A percentile compares a stretch with the other conserved stretches of the same genome.
Evolutionary conservation across 2,113 vertebrate species (phyloP).

Genomic region (Mus pahari): DNA sequence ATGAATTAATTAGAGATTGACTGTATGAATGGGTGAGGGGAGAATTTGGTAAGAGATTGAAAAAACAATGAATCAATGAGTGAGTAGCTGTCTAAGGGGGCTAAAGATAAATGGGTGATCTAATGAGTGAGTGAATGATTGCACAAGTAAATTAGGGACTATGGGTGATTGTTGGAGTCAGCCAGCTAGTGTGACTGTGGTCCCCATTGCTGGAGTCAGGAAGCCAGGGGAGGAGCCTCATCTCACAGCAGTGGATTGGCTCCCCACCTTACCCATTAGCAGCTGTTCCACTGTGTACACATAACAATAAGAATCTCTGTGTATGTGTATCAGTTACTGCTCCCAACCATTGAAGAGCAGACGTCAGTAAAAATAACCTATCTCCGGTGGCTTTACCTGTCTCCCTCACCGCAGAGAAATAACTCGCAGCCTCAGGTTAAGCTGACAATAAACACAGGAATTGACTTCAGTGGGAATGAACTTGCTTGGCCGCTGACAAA

Average conservation of each 20-base stretch:
- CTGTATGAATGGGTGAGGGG: neutral
- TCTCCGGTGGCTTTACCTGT: conserved; percentile 64
- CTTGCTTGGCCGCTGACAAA: conserved; percentile 64
- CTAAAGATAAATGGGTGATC: neutral
- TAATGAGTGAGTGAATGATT: neutral
- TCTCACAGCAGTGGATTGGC: neutral
- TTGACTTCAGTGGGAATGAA: conserved; percentile 51
- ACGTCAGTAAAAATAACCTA: conserved; percentile 58
- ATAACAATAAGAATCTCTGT: conserved; percentile 71
- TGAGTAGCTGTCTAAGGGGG: neutral
- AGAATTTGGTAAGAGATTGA: neutral
- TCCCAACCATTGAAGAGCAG: neutral
- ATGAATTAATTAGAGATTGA: neutral
- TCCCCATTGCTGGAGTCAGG: neutral
- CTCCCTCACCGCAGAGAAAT: conserved; percentile 41
- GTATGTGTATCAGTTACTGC: conserved; percentile 37
- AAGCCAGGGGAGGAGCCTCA: too few relatives aligned
- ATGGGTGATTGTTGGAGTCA: neutral
- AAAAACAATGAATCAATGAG: neutral
- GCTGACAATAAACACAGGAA: conserved; percentile 58
- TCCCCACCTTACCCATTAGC: conserved; percentile 10
- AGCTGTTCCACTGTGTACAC: conserved; percentile 66
- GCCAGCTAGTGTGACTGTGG: neutral
- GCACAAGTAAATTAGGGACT: neutral
- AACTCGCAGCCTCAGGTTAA: neutral